Conservation (phyloP, 2,113 vertebrate species). For the Diadophis punctatus region DNA sequence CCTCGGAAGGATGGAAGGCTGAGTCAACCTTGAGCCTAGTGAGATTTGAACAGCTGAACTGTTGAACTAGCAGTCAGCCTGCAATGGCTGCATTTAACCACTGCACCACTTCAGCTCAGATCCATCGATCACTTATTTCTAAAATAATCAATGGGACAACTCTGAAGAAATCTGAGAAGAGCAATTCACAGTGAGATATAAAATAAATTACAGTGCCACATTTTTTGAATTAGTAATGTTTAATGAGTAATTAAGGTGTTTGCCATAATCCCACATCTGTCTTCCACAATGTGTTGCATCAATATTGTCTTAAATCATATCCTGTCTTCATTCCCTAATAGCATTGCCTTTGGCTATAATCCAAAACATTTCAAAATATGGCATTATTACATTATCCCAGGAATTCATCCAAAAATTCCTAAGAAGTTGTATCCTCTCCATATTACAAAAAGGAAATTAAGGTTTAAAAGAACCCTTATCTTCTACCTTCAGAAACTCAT, state of each 20-base stretch:
- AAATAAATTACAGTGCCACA: neutral
- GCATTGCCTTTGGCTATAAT: neutral
- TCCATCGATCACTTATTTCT: neutral
- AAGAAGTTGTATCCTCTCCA: neutral
- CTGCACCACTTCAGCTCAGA: too few relatives aligned
- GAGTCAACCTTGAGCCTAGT: too few relatives aligned
- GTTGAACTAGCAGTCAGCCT: too few relatives aligned
- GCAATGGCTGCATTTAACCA: too few relatives aligned
- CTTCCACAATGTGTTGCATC: neutral
- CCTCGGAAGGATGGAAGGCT: too few relatives aligned
- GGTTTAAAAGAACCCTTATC: neutral
- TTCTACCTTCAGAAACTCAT: neutral
- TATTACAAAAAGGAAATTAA: neutral
- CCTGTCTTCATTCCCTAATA: neutral
- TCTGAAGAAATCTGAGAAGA: neutral
- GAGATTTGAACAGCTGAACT: too few relatives aligned
- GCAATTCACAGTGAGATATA: neutral
- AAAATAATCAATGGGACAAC: neutral
- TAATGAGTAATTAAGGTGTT: neutral
- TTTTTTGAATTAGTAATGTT: neutral
- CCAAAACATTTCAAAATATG: neutral
- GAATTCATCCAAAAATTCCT: neutral
- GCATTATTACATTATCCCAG: neutral
- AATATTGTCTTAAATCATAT: neutral
- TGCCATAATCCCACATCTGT: neutral